These are phyloP conservation scores for Podarcis muralis DNA, from an alignment of 2,113 vertebrate genomes.

Conservation along the genomic window DNA sequence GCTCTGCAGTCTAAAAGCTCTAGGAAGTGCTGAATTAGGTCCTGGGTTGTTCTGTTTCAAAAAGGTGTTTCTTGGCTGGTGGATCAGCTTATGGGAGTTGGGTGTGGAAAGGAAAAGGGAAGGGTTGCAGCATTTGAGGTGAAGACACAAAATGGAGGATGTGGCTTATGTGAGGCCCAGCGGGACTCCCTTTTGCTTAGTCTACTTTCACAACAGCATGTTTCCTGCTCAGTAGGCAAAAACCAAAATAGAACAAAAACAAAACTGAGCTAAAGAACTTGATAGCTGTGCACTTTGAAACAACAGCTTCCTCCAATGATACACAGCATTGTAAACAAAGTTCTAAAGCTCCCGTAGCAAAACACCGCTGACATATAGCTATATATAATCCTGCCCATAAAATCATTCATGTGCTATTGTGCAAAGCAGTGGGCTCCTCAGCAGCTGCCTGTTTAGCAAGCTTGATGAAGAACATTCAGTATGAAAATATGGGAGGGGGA, in stretches of 20 bases:
- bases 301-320: constrained; percentile 50
- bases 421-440: constrained; percentile 65
- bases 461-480: constrained; percentile 77
- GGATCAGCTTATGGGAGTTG: background rate
- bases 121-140: constrained; percentile 17
- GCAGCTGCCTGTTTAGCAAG: constrained; percentile 64
- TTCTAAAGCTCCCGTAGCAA: constrained; percentile 50
- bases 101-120: constrained; percentile 30
- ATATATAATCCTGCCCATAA: constrained; percentile 68
- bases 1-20: background rate
- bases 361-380: constrained; percentile 48
- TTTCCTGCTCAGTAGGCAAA: constrained; percentile 59
- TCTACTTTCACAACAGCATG: constrained; percentile 35
- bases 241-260: constrained; percentile 40
- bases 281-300: constrained; percentile 19
- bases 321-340: constrained; percentile 63
- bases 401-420: constrained; percentile 74
- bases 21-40: background rate
- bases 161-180: constrained; percentile 39
- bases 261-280: constrained; percentile 16
- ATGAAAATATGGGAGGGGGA: constrained; percentile 76
- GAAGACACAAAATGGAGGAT: constrained; percentile 38
- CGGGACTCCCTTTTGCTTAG: constrained; percentile 60
- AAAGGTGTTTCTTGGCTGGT: background rate
- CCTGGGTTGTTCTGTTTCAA: background rate